Evolutionary conservation across 2,888 invertebrate genomes (phyloP), one percentile per base, ranked within the genome.

Genomic region (Drosophila subsilvestris): DNA sequence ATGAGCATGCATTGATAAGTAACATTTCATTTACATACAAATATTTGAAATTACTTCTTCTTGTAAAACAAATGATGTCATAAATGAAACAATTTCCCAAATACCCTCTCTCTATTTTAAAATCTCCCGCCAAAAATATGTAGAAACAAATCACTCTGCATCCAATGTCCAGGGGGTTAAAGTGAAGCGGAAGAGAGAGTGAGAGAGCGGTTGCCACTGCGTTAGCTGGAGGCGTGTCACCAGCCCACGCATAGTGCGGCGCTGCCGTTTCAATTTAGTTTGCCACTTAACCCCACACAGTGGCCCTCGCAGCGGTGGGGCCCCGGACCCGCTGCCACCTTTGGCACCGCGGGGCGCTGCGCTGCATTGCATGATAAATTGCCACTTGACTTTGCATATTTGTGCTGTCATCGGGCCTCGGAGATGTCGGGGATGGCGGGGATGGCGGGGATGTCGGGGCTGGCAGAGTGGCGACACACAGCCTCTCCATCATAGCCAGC

Each of bases 371-470:
- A 78, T 88, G 88, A 85, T 86, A 86, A 86, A 88, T 86, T 86
- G 87, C 80, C 88, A 88, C 88, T 86, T 88, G 87, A 88, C 86
- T 88, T 85, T 86, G 88, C 80, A 85, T 86, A 82, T 76, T 86
- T 82, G 83, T 65, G 78, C 59, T 74, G 70, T 55, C 77, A 49
- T 62, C 53, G 68, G 74, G 81, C 68, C 76, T 61, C 14, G 32
- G 14, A n/a, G 69, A 60, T 43, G 56, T 44, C 45, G 53, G 53
- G 47, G 65, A 65, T 29, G 53, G 14, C n/a, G 6, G 14, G 17
- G 25, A n/a, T 22, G 22, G 42, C 32, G 27, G 65, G 63, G 22
- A 62, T 54, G 37, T 65, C 12, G 17, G 20, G 47, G 25, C 18
- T 10, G 3, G 25, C 12, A 17, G 4, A 20, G 29, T 29, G 50